Conservation (phyloP, 2,797 vertebrate genomes). For the Tamandua tetradactyla region DNA sequence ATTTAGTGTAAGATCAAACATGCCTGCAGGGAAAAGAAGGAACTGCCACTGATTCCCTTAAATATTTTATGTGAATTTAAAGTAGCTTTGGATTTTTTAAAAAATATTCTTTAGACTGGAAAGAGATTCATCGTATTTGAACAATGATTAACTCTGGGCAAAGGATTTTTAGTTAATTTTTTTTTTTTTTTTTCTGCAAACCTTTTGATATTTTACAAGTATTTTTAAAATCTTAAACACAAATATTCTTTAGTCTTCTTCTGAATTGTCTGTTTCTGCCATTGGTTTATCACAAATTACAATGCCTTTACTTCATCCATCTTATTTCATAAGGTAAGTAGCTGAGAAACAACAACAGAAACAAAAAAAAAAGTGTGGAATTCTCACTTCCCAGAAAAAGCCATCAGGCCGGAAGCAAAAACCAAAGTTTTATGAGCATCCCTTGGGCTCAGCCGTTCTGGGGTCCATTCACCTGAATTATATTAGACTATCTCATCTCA, state of each 20-base stretch:
- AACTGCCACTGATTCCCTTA: background rate
- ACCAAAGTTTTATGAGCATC: background rate
- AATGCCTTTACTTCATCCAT: background rate
- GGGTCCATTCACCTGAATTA: background rate
- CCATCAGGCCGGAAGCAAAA: background rate
- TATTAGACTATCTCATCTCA: slow-evolving; percentile 11
- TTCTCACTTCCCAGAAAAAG: background rate
- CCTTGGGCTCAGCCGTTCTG: background rate
- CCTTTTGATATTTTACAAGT: background rate
- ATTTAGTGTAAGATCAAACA: background rate
- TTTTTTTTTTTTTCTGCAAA: background rate
- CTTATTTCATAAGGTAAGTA: background rate
- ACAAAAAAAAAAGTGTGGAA: background rate
- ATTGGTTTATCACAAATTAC: background rate
- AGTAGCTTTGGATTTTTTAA: background rate
- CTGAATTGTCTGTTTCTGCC: background rate
- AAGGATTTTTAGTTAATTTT: background rate
- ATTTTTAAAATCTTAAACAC: background rate
- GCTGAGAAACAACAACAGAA: background rate
- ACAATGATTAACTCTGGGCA: background rate
- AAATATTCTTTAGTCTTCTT: background rate
- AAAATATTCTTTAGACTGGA: background rate
- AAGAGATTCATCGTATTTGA: background rate
- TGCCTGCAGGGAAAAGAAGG: background rate
- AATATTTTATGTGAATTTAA: slow-evolving; percentile 11